A percentile compares a stretch with the other conserved stretches of the same genome.
Conservation (phyloP, 2,797 vertebrate species). For the Cuculus canorus region DNA sequence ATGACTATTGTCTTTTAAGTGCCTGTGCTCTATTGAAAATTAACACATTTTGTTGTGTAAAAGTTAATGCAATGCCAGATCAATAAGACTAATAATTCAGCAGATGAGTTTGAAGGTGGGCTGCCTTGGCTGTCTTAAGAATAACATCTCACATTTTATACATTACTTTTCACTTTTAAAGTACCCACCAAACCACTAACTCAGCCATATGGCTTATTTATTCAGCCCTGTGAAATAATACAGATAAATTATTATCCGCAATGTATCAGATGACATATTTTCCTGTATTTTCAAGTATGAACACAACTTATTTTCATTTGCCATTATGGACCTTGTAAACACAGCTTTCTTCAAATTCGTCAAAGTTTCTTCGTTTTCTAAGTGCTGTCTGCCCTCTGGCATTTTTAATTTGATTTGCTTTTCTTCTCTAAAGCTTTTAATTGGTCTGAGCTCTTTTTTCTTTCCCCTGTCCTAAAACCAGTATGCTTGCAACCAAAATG, state of each 20-base stretch:
- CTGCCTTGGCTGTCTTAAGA: slow-evolving; percentile 23
- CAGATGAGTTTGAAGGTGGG: slow-evolving; percentile 32
- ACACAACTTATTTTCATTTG: background rate
- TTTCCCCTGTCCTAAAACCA: background rate
- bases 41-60: background rate
- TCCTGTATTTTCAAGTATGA: background rate
- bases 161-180: background rate
- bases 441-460: slow-evolving; percentile 23
- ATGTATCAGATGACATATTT: background rate
- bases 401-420: slow-evolving; percentile 54
- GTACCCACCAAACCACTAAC: background rate
- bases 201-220: background rate
- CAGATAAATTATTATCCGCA: background rate
- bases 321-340: background rate
- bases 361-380: background rate
- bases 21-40: background rate
- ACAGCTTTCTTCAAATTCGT: slow-evolving; percentile 19
- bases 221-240: background rate
- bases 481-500: background rate
- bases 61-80: slow-evolving; percentile 40
- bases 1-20: background rate
- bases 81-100: slow-evolving; percentile 54
- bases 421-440: slow-evolving; percentile 57
- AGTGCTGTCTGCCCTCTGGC: slow-evolving; percentile 6
- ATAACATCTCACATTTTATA: slow-evolving; percentile 20